phyloP scores from a whole-genome alignment of 1,140 invertebrate genomes.

The Monomorium pharaonis region DNA sequence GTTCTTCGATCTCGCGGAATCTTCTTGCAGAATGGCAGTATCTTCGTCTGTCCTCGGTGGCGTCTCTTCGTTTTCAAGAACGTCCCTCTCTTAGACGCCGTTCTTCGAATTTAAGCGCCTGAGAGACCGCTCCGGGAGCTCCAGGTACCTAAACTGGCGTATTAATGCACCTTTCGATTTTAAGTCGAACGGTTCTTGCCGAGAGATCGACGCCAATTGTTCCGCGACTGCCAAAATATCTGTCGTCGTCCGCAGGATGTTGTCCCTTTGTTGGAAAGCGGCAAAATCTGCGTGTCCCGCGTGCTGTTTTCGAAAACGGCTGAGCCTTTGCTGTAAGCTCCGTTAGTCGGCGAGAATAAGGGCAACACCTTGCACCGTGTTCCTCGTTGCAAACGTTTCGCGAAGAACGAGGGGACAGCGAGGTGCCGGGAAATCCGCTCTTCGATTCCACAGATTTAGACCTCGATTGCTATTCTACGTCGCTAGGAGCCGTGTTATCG shows the following conservation, averaged over 20 bases:
- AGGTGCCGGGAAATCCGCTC: background rate
- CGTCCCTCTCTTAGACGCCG: background rate
- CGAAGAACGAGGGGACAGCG: background rate
- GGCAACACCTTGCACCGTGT: background rate
- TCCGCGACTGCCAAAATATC: background rate
- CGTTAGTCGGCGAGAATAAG: slow-evolving; percentile 12
- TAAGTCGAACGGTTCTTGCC: background rate
- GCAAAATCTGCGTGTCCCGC: background rate
- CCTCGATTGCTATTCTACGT: slow-evolving; percentile 35
- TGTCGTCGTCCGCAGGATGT: background rate
- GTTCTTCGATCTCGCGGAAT: background rate
- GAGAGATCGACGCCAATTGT: slow-evolving; percentile 6
- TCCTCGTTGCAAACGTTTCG: background rate
- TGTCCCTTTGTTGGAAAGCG: background rate
- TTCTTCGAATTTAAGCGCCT: background rate
- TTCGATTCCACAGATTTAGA: slow-evolving; percentile 28
- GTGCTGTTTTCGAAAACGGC: slow-evolving; percentile 9
- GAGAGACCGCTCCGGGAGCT: background rate
- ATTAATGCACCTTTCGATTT: background rate
- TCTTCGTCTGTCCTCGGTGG: background rate
- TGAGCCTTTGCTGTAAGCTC: background rate
- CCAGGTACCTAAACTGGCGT: background rate
- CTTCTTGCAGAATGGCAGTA: background rate
- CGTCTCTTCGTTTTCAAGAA: background rate
- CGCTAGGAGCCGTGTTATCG: slow-evolving; percentile 25